These are phyloP conservation scores for Euura saliciscinereae DNA, from an alignment of 1,140 invertebrate genomes.

Conservation along the genomic window DNA sequence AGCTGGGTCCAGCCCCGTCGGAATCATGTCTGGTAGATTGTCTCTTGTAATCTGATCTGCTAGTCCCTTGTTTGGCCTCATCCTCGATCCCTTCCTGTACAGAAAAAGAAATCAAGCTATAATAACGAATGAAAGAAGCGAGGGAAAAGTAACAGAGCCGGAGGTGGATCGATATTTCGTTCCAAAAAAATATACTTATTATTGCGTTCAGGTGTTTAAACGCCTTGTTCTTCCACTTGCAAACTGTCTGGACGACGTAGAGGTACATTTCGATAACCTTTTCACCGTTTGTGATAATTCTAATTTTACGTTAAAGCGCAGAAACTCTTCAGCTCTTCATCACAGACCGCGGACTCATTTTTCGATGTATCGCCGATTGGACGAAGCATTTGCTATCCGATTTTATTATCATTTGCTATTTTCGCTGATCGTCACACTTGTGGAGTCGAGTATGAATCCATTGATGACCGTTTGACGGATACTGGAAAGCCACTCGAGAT, in stretches of 20 bases:
- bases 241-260: not conserved
- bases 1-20: constrained; percentile 40
- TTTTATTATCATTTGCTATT: no score
- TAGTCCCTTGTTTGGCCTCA: constrained; percentile 17
- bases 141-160: not conserved
- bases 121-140: constrained; percentile 11
- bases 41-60: constrained; percentile 34
- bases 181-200: constrained; percentile 4
- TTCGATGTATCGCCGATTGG: no score
- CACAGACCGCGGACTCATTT: no score
- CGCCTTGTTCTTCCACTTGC: constrained; percentile 4
- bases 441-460: no score
- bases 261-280: not conserved
- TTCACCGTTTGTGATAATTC: not conserved
- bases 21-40: constrained; percentile 32
- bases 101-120: not conserved
- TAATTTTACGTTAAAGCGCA: no score
- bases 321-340: no score
- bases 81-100: constrained; percentile 36
- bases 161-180: not conserved
- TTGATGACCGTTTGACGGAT: no score
- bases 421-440: no score
- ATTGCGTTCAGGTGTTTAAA: not conserved
- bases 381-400: no score
- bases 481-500: no score